Conservation (phyloP, 2,797 vertebrate species). For the Hypotaenidia philippensis region DNA sequence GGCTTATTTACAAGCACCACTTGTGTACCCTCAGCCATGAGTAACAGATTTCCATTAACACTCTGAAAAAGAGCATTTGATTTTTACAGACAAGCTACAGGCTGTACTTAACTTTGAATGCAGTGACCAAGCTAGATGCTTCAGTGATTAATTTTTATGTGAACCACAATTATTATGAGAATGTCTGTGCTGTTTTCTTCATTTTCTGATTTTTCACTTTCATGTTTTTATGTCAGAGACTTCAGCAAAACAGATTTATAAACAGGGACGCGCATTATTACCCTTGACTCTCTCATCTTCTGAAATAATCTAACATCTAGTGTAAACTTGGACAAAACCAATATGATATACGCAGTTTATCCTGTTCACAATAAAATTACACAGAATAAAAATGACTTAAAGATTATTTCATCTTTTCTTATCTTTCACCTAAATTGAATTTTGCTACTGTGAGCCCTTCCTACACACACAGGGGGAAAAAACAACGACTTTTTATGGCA, state of each 20-base stretch:
- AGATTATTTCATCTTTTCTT: conserved; percentile 62
- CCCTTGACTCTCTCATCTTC: conserved; percentile 46
- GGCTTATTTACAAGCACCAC: conserved; percentile 64
- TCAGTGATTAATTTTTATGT: conserved; percentile 59
- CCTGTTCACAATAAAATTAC: conserved; percentile 64
- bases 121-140: conserved; percentile 48
- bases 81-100: conserved; percentile 60
- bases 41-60: conserved; percentile 61
- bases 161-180: conserved; percentile 59
- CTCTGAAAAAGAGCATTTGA: conserved; percentile 55
- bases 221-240: conserved; percentile 30
- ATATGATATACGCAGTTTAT: conserved; percentile 48
- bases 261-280: conserved; percentile 29
- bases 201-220: conserved; percentile 60
- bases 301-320: conserved; percentile 54
- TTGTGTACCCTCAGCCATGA: conserved; percentile 41
- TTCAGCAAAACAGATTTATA: conserved; percentile 54
- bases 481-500: conserved; percentile 36
- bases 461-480: neutral
- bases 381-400: conserved; percentile 58
- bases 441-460: conserved; percentile 33
- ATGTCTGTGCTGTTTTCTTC: conserved; percentile 33
- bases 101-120: conserved; percentile 58
- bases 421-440: conserved; percentile 56
- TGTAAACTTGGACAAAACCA: conserved; percentile 54